phyloP scores from a whole-genome alignment of 1,140 invertebrate species.

The Maniola jurtina region DNA sequence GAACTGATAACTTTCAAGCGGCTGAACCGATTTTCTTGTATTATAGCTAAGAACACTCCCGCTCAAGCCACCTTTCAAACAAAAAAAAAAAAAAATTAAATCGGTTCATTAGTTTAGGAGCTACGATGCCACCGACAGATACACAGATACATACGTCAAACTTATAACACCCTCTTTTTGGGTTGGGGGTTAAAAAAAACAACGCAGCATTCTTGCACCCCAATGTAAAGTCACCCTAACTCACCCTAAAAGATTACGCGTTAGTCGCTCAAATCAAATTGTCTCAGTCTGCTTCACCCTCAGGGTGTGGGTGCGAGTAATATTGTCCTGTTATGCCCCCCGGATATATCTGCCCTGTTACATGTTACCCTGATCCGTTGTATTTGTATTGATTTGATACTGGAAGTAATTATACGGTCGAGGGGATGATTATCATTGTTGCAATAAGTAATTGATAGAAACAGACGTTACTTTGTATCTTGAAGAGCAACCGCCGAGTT shows the following conservation, averaged over 20 bases:
- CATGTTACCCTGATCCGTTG: constrained; percentile 7
- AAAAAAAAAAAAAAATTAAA: no score
- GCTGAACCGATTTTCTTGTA: no score
- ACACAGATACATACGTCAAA: no score
- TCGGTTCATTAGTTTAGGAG: no score
- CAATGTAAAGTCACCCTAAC: constrained; percentile 14
- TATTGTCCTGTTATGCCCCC: constrained; percentile 38
- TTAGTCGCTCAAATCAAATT: constrained; percentile 49
- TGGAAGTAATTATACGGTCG: background rate
- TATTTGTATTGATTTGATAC: background rate
- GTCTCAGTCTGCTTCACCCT: constrained; percentile 48
- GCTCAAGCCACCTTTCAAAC: no score
- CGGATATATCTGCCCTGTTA: constrained; percentile 14
- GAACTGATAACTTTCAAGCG: no score
- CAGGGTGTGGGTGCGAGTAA: constrained; percentile 23
- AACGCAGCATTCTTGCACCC: background rate
- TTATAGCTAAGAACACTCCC: no score
- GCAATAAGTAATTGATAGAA: background rate
- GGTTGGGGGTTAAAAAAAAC: background rate
- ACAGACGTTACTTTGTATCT: no score
- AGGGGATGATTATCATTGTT: background rate
- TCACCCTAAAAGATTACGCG: constrained; percentile 35
- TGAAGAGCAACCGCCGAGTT: no score
- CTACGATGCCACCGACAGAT: no score
- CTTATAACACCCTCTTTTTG: no score